These are phyloP conservation scores for Alectoris magna DNA, from an alignment of 2,797 vertebrate species.

Conservation along the genomic window DNA sequence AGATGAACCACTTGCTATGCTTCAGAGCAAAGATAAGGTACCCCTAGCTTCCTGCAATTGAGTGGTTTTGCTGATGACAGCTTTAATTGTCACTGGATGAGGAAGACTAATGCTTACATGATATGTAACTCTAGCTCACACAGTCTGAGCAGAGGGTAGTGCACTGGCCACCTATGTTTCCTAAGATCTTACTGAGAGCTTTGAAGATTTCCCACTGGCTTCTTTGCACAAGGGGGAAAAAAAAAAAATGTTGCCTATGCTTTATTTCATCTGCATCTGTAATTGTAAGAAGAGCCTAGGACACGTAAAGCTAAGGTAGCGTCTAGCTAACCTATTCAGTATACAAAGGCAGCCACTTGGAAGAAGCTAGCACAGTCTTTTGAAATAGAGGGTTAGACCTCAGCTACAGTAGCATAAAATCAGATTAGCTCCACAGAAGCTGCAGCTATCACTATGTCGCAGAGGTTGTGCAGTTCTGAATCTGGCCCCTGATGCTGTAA, in stretches of 20 bases:
- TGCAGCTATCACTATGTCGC: background rate
- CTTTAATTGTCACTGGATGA: background rate
- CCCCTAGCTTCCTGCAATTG: background rate
- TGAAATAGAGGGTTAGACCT: conserved; percentile 25
- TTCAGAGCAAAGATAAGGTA: background rate
- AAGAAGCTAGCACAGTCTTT: background rate
- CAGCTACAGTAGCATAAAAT: conserved; percentile 27
- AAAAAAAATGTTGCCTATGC: background rate
- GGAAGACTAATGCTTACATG: background rate
- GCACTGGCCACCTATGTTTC: background rate
- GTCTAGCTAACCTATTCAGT: background rate
- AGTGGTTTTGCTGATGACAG: background rate
- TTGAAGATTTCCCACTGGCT: background rate
- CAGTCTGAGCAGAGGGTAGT: background rate
- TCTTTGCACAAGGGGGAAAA: background rate
- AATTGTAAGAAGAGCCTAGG: background rate
- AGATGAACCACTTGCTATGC: background rate
- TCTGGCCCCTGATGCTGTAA: background rate
- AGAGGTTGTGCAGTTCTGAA: background rate
- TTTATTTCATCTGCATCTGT: background rate
- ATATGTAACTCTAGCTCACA: background rate
- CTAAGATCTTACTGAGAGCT: background rate
- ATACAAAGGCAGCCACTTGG: background rate
- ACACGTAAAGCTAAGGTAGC: background rate
- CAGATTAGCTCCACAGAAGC: conserved; percentile 22